These are phyloP conservation scores for Lepeophtheirus nordmannii DNA, from an alignment of 2,888 invertebrate genomes.

Conservation along the genomic window DNA sequence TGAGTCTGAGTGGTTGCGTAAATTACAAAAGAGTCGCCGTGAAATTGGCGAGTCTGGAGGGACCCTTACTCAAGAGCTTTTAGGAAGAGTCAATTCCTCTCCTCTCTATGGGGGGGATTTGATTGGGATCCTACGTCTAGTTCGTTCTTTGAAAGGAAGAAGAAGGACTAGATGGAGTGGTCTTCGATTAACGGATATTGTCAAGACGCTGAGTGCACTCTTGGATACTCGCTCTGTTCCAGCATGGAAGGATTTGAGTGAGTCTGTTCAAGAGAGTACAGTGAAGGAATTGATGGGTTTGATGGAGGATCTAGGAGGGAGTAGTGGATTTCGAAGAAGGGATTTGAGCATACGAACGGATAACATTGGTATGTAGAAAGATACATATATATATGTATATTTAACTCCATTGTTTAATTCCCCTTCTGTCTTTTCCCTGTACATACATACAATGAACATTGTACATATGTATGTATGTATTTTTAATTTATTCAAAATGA, in stretches of 20 bases:
- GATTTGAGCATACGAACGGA: background rate
- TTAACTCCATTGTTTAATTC: no score
- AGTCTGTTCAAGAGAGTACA: background rate
- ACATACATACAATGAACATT: no score
- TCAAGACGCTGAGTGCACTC: background rate
- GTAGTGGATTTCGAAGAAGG: background rate
- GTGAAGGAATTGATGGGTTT: background rate
- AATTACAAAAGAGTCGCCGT: background rate
- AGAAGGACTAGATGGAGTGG: background rate
- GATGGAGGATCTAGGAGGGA: background rate
- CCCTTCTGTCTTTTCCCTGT: background rate
- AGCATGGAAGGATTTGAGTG: constrained; percentile 5
- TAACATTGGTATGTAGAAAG: background rate
- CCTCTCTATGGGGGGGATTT: background rate
- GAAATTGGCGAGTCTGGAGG: background rate
- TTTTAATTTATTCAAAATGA: background rate
- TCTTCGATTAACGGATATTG: background rate
- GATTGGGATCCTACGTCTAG: background rate
- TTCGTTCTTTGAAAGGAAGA: background rate
- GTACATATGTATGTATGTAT: background rate
- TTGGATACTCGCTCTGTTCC: background rate
- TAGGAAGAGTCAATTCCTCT: background rate
- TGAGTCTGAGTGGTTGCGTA: background rate
- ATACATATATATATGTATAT: no score
- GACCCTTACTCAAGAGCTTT: background rate